These are phyloP conservation scores for Clostera curtula DNA, from an alignment of 2,888 invertebrate genomes.

Conservation along the genomic window DNA sequence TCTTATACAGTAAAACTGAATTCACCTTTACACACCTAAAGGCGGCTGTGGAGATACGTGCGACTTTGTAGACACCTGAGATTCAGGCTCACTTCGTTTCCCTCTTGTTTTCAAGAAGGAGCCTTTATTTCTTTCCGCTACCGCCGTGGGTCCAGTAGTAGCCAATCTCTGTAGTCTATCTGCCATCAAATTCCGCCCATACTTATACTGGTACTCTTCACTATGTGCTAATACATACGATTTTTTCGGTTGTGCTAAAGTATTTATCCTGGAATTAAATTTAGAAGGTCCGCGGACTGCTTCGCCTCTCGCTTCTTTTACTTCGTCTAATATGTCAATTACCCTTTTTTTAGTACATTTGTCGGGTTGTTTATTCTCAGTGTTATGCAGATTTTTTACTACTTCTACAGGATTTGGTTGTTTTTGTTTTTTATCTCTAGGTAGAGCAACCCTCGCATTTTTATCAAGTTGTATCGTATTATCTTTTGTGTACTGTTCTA, in stretches of 20 bases:
- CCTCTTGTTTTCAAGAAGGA: no score
- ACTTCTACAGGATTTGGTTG: slow-evolving; percentile 14
- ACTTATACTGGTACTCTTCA: slow-evolving; percentile 42
- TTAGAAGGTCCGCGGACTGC: slow-evolving; percentile 60
- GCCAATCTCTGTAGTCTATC: slow-evolving; percentile 38
- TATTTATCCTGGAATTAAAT: slow-evolving; percentile 41
- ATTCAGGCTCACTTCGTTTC: slow-evolving; percentile 20
- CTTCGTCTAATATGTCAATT: slow-evolving; percentile 53
- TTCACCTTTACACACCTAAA: slow-evolving; percentile 69
- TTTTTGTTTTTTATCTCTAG: slow-evolving; percentile 21
- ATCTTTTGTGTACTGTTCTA: slow-evolving; percentile 31
- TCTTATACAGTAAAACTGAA: slow-evolving; percentile 22
- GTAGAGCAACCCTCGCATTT: slow-evolving; percentile 8
- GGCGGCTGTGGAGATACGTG: slow-evolving; percentile 25
- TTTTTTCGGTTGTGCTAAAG: slow-evolving; percentile 57
- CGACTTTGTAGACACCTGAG: slow-evolving; percentile 21
- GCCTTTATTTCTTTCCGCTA: slow-evolving; percentile 22
- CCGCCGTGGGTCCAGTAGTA: slow-evolving; percentile 11
- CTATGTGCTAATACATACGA: slow-evolving; percentile 47
- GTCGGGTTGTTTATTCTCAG: slow-evolving; percentile 28
- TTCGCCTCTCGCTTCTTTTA: slow-evolving; percentile 59
- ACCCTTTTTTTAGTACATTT: slow-evolving; percentile 36
- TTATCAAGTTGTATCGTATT: slow-evolving; percentile 15
- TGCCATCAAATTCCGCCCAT: slow-evolving; percentile 35
- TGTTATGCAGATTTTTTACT: slow-evolving; percentile 18